A percentile compares a stretch with the other conserved stretches of the same genome.
phyloP scores from a whole-genome alignment of 1,140 invertebrate genomes.

The Drosophila bifasciata region DNA sequence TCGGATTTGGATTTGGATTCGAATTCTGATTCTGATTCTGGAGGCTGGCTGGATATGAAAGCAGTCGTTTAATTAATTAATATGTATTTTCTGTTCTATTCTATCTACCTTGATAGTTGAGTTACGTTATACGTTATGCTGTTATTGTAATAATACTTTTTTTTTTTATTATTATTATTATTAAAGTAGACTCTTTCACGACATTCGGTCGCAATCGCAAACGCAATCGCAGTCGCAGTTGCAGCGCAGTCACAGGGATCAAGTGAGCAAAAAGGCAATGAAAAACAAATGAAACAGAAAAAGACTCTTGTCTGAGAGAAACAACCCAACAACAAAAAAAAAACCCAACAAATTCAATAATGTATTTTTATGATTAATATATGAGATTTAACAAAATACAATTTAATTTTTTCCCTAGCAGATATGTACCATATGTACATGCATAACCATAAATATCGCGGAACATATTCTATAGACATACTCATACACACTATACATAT shows the following conservation, averaged over 20 bases:
- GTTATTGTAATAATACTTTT: conserved; percentile 81
- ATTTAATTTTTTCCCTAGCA: neutral
- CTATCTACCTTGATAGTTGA: conserved; percentile 81
- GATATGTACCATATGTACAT: too few species aligned
- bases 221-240: conserved; percentile 12
- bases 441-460: too few species aligned
- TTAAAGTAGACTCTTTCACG: conserved; percentile 72
- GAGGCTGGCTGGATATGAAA: conserved; percentile 41
- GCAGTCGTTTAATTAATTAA: conserved; percentile 80
- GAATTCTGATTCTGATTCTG: neutral
- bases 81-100: conserved; percentile 82
- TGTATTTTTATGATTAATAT: conserved; percentile 81
- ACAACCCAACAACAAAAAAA: conserved; percentile 41
- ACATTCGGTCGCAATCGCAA: conserved; percentile 37
- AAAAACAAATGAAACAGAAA: conserved; percentile 26
- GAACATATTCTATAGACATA: too few species aligned
- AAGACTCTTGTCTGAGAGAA: conserved; percentile 18
- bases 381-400: conserved; percentile 73
- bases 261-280: conserved; percentile 38
- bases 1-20: neutral
- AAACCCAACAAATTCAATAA: conserved; percentile 74
- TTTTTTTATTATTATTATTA: conserved; percentile 70
- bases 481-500: too few species aligned
- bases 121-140: conserved; percentile 83
- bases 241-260: conserved; percentile 37